A percentile compares a stretch with the other conserved stretches of the same genome.
These are phyloP conservation scores for Arbacia lixula DNA, from an alignment of 53 echinoderm and acorn worm genomes.

Conservation along the genomic window DNA sequence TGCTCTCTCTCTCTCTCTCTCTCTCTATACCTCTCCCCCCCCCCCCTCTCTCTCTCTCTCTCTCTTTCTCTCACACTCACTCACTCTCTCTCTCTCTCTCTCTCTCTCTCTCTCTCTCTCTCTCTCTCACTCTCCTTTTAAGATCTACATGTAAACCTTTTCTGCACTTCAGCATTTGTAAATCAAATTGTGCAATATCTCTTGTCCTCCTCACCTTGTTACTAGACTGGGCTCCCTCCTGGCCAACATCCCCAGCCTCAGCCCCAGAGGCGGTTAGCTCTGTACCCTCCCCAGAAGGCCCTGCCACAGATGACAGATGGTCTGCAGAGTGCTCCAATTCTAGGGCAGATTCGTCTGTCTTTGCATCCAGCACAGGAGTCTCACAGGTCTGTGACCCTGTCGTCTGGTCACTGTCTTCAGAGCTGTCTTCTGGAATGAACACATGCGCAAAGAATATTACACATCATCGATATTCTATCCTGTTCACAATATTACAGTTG, in stretches of 20 bases:
- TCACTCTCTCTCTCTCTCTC: neutral
- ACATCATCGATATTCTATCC: neutral
- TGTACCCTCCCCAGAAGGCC: too few species aligned
- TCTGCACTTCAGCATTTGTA: too few species aligned
- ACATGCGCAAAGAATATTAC: neutral
- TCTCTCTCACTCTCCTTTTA: neutral
- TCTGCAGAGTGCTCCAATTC: constrained; percentile 4
- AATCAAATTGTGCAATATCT: too few species aligned
- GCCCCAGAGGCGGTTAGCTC: neutral
- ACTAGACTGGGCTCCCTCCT: too few species aligned
- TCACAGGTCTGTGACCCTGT: neutral
- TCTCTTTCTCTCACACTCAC: neutral
- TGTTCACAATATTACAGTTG: neutral
- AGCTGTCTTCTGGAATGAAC: constrained; percentile 21
- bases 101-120: neutral
- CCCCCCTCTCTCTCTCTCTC: neutral
- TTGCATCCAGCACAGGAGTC: neutral
- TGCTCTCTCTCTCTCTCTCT: neutral
- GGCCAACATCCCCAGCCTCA: too few species aligned
- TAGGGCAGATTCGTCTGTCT: neutral
- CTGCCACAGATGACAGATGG: too few species aligned
- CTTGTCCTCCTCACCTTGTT: too few species aligned
- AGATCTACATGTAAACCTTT: neutral
- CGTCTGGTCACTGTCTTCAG: constrained; percentile 4
- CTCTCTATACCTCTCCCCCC: neutral